A percentile compares a stretch with the other conserved stretches of the same genome.
phyloP scores from a whole-genome alignment of 2,797 vertebrate species.

The Myotis myotis region DNA sequence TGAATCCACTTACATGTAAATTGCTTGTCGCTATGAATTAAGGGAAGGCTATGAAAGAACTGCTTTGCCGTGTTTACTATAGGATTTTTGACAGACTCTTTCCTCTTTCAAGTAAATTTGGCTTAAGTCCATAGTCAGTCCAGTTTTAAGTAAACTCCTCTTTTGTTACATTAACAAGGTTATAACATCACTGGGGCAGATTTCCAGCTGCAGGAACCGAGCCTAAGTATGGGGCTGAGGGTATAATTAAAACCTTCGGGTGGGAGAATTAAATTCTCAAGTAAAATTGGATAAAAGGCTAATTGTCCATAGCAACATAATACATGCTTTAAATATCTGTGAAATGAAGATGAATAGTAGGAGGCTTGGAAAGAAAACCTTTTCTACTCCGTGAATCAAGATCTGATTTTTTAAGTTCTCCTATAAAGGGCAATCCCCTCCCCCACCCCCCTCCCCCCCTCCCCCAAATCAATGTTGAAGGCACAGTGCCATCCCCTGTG shows the following conservation, averaged over 20 bases:
- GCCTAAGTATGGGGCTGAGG: conserved; percentile 83
- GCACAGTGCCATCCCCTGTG: background rate
- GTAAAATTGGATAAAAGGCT: conserved; percentile 88
- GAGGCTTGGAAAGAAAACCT: conserved; percentile 39
- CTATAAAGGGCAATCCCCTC: background rate
- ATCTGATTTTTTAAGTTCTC: conserved; percentile 50
- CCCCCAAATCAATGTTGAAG: background rate
- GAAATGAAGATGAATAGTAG: conserved; percentile 82
- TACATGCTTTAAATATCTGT: conserved; percentile 84
- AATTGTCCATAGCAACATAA: conserved; percentile 86
- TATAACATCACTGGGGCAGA: conserved; percentile 89
- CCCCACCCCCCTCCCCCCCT: background rate
- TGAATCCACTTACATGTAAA: conserved; percentile 95
- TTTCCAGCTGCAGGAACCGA: conserved; percentile 87
- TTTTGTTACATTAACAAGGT: conserved; percentile 93
- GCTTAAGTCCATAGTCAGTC: conserved; percentile 89
- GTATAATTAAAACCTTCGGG: conserved; percentile 89
- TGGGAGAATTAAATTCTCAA: conserved; percentile 84
- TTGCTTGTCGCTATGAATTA: conserved; percentile 94
- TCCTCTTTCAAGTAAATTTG: conserved; percentile 93
- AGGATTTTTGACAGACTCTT: conserved; percentile 92
- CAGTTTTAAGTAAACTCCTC: conserved; percentile 91
- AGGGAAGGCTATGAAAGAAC: conserved; percentile 89
- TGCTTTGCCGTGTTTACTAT: conserved; percentile 90
- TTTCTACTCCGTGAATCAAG: conserved; percentile 41